Base-by-base conservation (phyloP, 2,113 vertebrate genomes). In the Gadus macrocephalus region DNA sequence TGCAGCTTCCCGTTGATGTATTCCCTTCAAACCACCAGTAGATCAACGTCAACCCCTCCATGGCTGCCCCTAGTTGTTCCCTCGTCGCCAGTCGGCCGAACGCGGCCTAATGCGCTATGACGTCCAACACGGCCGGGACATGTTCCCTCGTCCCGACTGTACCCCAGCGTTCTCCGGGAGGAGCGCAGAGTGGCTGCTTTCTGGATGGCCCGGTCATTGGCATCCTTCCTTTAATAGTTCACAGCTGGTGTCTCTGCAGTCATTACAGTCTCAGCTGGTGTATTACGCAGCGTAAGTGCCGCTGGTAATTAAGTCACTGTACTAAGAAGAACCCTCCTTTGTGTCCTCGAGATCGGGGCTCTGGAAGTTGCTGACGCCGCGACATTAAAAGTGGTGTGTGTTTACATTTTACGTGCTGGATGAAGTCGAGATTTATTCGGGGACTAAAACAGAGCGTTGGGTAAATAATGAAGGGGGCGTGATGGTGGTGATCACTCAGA, bases 181-280 rank as follows among this genome's bases (percentile, higher is more conserved):
- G 68, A 31, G 78, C 61, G 3, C 74, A 67, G 72, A 72, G 71
- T 80, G 67, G 77, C 75, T 77, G 74, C 82, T 84, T 87, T 88
- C 78, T 81, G 80, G 79, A 86, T 79, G 73, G 75, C 74, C 74
- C 77, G 81, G 87, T 86, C 82, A 84, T 86, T 70, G 71, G 71
- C 71, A 67, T 80, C 64, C 62, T 49, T 68, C 72, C 85, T 80
- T 86, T 87, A 89, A 90, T 88, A 75, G 83, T 88, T 84, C 85
- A 85, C 89, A 91, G 87, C 87, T 89, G 87, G 82, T 58, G 73
- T 81, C 78, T 87, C 74, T 74, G 77, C 62, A 82, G 78, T 82
- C 83, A 86, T 89, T 85, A 82, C 84, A 78, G 74, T 80, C 80
- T 78, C 83, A 78, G 79, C 88, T 79, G 81, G 79, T 77, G 69